Evolutionary conservation across 1,140 invertebrate genomes (phyloP), one percentile per base, ranked within the genome.

Genomic region (Dryas iulia): DNA sequence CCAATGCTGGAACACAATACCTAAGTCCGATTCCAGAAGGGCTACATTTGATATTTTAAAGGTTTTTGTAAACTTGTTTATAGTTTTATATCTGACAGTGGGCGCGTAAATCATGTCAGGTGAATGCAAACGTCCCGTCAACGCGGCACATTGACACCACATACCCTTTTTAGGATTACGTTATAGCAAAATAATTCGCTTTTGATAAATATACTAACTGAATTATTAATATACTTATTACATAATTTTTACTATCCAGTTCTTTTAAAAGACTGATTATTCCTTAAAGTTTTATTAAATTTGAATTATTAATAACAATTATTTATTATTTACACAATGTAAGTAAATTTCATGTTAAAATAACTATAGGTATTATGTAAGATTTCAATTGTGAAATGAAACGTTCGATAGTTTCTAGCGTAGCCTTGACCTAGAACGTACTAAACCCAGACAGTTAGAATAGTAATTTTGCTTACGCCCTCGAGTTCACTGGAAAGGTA

Each of bases 91-190:
- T 75, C 74, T 68, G 76, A 72, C 77, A 72, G 74, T 72, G 71
- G 75, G 77, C 77, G 80, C 79, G 78, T 89, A 87, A 84, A 87
- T 89, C 84, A 87, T 84, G 84, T 78, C 81, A 74, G 76, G 79
- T 69, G 82, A 87, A 86, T 78, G 86, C 77, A 78, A 82, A 82
- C 79, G 82, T 81, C 78, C 73, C 84, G 83, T 89, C 85, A 86
- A 78, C 83, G 79, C 71, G 62, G 65, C 78, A 69, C 74, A 87
- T 87, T 74, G 69, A 69, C 67, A 72, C 68, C 71, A 76, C 72
- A 72, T 87, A 84, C 83, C 78, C 81, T 80, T 65, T 68, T 58
- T 71, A 28, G 23, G 23, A 25, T 47, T 26, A 56, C 1, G 23
- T 25, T 56, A 23, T 24, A 21, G 3, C 21, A 2, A 10, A 23